Evolutionary conservation across 2,888 invertebrate species (phyloP).

Genomic region (Pharmacophagus antenor): DNA sequence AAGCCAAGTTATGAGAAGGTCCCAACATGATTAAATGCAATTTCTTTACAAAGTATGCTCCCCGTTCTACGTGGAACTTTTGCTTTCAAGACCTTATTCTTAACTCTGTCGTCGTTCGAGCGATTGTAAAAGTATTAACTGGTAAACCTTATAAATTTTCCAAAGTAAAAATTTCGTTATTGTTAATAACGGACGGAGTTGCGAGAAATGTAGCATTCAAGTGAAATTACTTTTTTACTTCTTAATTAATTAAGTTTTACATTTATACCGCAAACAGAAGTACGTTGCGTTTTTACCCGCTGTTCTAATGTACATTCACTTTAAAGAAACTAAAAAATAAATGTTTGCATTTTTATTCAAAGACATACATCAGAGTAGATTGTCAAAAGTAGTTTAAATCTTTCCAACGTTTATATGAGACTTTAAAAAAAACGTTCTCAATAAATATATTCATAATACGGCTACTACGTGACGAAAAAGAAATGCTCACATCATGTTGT

Average conservation of each 20-base stretch:
- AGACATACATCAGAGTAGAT: too few species aligned
- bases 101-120: slow-evolving; percentile 45
- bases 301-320: too few species aligned
- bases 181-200: slow-evolving; percentile 21
- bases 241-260: background rate
- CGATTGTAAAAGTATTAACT: slow-evolving; percentile 44
- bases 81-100: slow-evolving; percentile 57
- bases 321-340: too few species aligned
- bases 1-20: slow-evolving; percentile 65
- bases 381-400: too few species aligned
- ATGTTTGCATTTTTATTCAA: too few species aligned
- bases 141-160: slow-evolving; percentile 34
- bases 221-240: background rate
- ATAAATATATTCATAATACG: too few species aligned
- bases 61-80: slow-evolving; percentile 61
- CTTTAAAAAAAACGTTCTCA: too few species aligned
- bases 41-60: slow-evolving; percentile 74
- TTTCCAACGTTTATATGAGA: too few species aligned
- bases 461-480: too few species aligned
- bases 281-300: background rate
- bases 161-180: slow-evolving; percentile 28
- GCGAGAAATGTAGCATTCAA: slow-evolving; percentile 16
- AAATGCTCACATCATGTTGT: too few species aligned
- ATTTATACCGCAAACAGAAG: background rate
- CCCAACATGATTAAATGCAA: slow-evolving; percentile 75